Base-by-base conservation (phyloP, 2,113 vertebrate species). In the Cynocephalus volans region DNA sequence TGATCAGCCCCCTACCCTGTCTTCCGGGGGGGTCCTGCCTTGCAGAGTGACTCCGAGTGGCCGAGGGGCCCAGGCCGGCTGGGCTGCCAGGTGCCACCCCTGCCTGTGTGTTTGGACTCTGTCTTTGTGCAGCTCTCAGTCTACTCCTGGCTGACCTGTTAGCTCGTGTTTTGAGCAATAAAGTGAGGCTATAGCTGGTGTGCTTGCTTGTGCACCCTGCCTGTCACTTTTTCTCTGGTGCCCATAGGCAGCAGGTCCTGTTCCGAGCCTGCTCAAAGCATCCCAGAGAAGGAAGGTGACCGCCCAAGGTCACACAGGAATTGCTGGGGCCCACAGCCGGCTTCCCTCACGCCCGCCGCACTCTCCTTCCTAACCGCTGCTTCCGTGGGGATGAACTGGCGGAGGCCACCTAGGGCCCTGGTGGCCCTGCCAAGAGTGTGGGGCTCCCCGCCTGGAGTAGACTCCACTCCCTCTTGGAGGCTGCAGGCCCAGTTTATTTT, bases 131-230 rank as follows among this genome's bases (percentile, higher is more conserved):
- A 77, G 80, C 96, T 87, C 92, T 58, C 24, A 3, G 15, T 70
- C 90, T 65, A 56, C 56, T 69, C 88, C 41, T 13, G 41, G 41
- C 7, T 5, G 50, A 41, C 41, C 41, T 70, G 96, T 70, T 18
- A 17, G 82, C 1, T 80, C 95, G 85, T n/a, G 17, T 80, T 96
- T 83, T 96, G 88, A 96, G 97, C 97, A 98, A 97, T 98, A 98
- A 98, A 98, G 95, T 0, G 9, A 73, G 96, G 83, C 82, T 79
- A 91, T 12, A n/a, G 97, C 98, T 94, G n/a, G 0, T 84, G 48
- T 9, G 26, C 7, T 11, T 0, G 0, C 24, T 2, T 5, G 13
- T 0, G 0, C 24, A 0, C 26, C 48, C 87, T 12, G 36, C 60
- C 45, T 31, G 3, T 33, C 4, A 7, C 72, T 73, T 31, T 28